Evolutionary conservation across 1,140 invertebrate genomes (phyloP), one percentile per base, ranked within the genome.

Genomic region (Acyrthosiphon pisum): DNA sequence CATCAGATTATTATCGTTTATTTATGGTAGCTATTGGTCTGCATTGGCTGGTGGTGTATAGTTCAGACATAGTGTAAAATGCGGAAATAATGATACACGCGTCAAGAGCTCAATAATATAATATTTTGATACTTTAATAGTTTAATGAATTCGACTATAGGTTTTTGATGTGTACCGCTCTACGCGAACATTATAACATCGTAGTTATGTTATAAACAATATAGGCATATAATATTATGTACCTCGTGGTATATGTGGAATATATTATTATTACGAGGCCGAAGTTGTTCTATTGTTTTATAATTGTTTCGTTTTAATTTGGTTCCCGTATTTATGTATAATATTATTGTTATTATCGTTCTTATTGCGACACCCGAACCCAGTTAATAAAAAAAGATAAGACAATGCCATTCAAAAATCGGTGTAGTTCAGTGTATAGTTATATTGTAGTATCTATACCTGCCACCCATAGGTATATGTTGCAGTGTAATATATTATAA

Each of bases 181-280:
- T n/a, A 76, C 7, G n/a, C n/a, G 30, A n/a, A 4, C n/a, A n/a
- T n/a, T 35, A n/a, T n/a, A n/a, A 76, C 11, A n/a, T n/a, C 18
- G 6, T 53, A 20, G 14, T 68, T 14, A 68, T n/a, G 60, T 76
- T 76, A n/a, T n/a, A 35, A 6, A 76, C 60, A 76, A 76, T 68
- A 76, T n/a, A 76, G 60, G 14, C 30, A 76, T 76, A n/a, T 68
- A 60, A 68, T 68, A 30, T 26, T 60, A 76, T 20, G 14, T n/a
- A n/a, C 30, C 30, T n/a, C 18, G 14, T 76, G 30, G 30, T 76
- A n/a, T 14, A 68, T 68, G 30, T 1, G 9, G 60, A 68, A 68
- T 68, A 68, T n/a, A n/a, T 76, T 76, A 76, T 76, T 76, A n/a
- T 76, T 18, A n/a, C 37, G 41, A 84, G 83, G 83, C 83, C 83